Conservation (phyloP, 2,888 invertebrate genomes). For the Calameuta pallipes region DNA sequence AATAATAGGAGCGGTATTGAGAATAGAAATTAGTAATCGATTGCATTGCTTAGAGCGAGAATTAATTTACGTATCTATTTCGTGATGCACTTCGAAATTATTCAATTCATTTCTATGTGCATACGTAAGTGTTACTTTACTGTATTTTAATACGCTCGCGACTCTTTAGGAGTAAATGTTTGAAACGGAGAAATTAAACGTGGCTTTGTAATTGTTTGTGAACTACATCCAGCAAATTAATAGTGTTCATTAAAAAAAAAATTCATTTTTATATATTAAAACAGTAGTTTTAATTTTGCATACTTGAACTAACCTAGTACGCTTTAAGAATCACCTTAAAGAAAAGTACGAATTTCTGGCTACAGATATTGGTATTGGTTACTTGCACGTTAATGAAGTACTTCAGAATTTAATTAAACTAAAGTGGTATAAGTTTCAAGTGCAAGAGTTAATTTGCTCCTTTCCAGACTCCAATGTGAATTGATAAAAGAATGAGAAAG, state of each 20-base stretch:
- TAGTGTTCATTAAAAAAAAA: neutral
- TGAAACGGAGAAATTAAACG: neutral
- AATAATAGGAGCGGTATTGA: neutral
- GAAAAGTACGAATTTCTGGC: neutral
- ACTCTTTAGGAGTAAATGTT: neutral
- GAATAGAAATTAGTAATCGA: neutral
- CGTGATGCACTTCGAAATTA: neutral
- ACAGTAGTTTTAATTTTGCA: neutral
- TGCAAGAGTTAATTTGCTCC: neutral
- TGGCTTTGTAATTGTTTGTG: too few species aligned
- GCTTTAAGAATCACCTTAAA: neutral
- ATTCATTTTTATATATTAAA: neutral
- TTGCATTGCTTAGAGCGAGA: too few species aligned
- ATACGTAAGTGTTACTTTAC: neutral
- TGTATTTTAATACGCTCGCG: neutral
- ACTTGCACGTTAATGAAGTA: conserved; percentile 18
- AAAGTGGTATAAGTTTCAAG: neutral
- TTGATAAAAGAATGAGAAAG: neutral
- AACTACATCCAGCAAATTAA: neutral
- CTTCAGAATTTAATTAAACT: conserved; percentile 27
- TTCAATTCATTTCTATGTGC: neutral
- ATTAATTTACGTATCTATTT: neutral
- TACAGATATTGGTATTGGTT: neutral
- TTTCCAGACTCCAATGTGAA: neutral
- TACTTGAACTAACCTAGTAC: neutral